Base-by-base conservation (phyloP, 2,113 vertebrate species). In the Azemiops feae region DNA sequence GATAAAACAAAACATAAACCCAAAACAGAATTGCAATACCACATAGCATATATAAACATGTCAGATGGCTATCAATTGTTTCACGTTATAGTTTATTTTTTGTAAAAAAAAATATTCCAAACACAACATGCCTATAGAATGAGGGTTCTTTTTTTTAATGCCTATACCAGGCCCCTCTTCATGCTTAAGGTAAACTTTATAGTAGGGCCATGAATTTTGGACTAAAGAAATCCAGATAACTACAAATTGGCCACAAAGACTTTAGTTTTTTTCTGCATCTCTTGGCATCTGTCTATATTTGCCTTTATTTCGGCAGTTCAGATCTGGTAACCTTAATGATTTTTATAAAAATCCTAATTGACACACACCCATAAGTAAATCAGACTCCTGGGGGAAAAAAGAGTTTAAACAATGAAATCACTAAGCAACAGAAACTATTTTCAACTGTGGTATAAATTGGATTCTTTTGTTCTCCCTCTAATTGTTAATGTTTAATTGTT, bases 301-400 rank as follows among this genome's bases (percentile, higher is more conserved):
- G 34, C 2, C 74, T 81, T 81, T 81, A 43, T 43, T 81, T 43
- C 1, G 1, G 74, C 34, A 81, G 16, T 22, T 81, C 16, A 81
- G 34, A 74, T 74, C 30, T 69, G 30, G 64, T 69, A 69, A 34
- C 64, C 64, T 74, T 74, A 34, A 34, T 74, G n/a, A 18, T 74
- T 74, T 74, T 74, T 34, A 74, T 74, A 74, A 74, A 74, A 74
- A 74, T 74, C 14, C 69, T 34, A 20, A 74, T 8, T 18, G 5
- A 74, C 12, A 20, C 14, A 74, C n/a, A 74, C 16, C n/a, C 6
- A 20, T 39, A 74, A 74, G 16, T 39, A 74, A 74, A 74, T 39
- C n/a, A 8, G n/a, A 39, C 16, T 74, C 2, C 25, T 27, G 60
- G 16, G 14, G 69, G 16, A 0, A 2, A 5, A 1, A 5, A 16